These are phyloP conservation scores for Neodiprion pinetum DNA, from an alignment of 1,140 invertebrate genomes.

Conservation along the genomic window DNA sequence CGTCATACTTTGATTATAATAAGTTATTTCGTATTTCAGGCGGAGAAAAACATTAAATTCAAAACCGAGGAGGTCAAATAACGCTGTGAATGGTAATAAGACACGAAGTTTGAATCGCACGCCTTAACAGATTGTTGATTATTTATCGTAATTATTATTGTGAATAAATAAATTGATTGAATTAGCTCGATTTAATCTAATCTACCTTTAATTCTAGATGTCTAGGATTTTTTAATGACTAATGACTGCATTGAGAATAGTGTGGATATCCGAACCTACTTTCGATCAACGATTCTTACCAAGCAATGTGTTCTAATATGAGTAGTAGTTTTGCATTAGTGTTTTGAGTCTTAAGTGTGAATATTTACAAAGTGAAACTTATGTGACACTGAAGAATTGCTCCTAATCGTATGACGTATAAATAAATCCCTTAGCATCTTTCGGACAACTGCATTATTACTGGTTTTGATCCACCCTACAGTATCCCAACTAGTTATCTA, in stretches of 20 bases:
- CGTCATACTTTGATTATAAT: not conserved
- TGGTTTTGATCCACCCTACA: not conserved
- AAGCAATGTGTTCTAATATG: too few relatives aligned
- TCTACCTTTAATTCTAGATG: not conserved
- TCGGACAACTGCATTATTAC: not conserved
- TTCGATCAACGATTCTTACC: too few relatives aligned
- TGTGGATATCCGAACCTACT: not conserved
- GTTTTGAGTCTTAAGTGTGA: not conserved
- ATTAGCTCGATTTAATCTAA: constrained; percentile 32
- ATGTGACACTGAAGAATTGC: not conserved
- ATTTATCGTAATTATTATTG: constrained; percentile 13
- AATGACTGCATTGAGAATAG: constrained; percentile 3
- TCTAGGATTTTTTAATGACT: not conserved
- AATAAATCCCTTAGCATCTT: not conserved
- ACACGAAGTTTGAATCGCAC: constrained; percentile 7
- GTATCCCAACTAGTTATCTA: not conserved
- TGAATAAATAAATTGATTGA: constrained; percentile 38
- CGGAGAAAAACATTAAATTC: constrained; percentile 3
- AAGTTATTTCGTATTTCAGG: constrained; percentile 6
- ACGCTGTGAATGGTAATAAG: not conserved
- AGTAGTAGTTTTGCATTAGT: too few relatives aligned
- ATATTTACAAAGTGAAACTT: not conserved
- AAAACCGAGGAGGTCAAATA: not conserved
- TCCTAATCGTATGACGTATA: not conserved
- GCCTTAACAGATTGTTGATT: constrained; percentile 9